Conservation (phyloP, 2,888 invertebrate species). For the Lampropteryx suffumata region DNA sequence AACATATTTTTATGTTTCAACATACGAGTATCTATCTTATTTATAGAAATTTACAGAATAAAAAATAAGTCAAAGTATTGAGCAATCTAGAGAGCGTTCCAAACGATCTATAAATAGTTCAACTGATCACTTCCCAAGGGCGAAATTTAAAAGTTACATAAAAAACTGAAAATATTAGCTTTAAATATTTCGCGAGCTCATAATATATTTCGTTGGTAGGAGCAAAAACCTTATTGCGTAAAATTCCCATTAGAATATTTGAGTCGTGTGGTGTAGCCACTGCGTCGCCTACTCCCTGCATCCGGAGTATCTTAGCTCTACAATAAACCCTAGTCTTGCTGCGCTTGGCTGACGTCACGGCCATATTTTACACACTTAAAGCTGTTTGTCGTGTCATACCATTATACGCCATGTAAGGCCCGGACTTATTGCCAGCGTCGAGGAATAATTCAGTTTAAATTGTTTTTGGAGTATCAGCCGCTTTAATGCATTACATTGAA, state of each 20-base stretch:
- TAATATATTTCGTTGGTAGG: not conserved
- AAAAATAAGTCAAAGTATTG: too few species aligned
- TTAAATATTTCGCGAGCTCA: too few species aligned
- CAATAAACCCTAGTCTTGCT: slow-evolving; percentile 66
- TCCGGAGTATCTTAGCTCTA: slow-evolving; percentile 62
- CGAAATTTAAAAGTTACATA: too few species aligned
- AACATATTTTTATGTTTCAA: too few species aligned
- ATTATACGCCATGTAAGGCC: slow-evolving; percentile 80
- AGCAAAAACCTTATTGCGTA: slow-evolving; percentile 17
- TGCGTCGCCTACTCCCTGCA: slow-evolving; percentile 41
- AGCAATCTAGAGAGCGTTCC: too few species aligned
- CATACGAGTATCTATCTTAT: too few species aligned
- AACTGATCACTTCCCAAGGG: too few species aligned
- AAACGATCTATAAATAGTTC: too few species aligned
- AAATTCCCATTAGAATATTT: slow-evolving; percentile 23
- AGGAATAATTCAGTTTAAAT: slow-evolving; percentile 77
- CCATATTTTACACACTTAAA: slow-evolving; percentile 82
- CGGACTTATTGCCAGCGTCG: slow-evolving; percentile 72
- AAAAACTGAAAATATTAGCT: too few species aligned
- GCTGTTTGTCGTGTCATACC: slow-evolving; percentile 82
- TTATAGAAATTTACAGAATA: too few species aligned
- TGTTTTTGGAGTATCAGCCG: slow-evolving; percentile 67
- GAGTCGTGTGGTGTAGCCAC: slow-evolving; percentile 36
- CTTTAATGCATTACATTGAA: slow-evolving; percentile 69
- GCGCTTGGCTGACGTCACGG: slow-evolving; percentile 73